These are phyloP conservation scores for Augiades crinisus DNA, from an alignment of 2,888 invertebrate genomes.

Conservation along the genomic window DNA sequence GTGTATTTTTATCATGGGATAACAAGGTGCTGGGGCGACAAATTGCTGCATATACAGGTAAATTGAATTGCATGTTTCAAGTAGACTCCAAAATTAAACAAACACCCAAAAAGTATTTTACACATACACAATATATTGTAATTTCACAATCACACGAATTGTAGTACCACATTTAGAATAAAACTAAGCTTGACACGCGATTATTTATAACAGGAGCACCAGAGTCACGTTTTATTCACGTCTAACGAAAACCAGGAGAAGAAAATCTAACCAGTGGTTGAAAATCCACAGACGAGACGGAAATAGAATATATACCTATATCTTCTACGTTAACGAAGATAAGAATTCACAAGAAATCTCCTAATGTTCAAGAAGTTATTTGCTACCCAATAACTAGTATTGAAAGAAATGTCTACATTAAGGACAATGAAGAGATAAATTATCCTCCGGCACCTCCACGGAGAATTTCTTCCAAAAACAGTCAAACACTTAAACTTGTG, in stretches of 20 bases:
- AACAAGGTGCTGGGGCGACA: conserved; percentile 67
- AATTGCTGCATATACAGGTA: conserved; percentile 57
- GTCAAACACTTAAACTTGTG: conserved; percentile 84
- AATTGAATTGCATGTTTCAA: conserved; percentile 52
- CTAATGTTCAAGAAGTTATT: conserved; percentile 77
- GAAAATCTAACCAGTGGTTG: conserved; percentile 52
- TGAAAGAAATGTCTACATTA: conserved; percentile 52
- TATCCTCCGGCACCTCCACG: conserved; percentile 87
- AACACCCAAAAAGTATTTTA: conserved; percentile 43
- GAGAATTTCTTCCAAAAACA: conserved; percentile 88
- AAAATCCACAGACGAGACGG: conserved; percentile 86
- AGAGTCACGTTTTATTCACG: conserved; percentile 64
- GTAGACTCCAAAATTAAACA: conserved; percentile 76
- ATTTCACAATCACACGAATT: conserved; percentile 44
- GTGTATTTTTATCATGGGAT: conserved; percentile 43
- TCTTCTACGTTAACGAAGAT: conserved; percentile 91
- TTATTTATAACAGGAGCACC: conserved; percentile 57
- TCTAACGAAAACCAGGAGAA: conserved; percentile 51
- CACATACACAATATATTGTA: conserved; percentile 16
- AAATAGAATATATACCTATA: conserved; percentile 91
- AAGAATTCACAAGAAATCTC: conserved; percentile 85
- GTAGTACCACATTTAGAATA: conserved; percentile 57
- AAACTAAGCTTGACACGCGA: conserved; percentile 55
- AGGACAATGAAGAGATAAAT: conserved; percentile 80
- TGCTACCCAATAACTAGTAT: conserved; percentile 82